Base-by-base conservation (phyloP, 2,888 invertebrate species). In the Drosophila pseudotalamancana region DNA sequence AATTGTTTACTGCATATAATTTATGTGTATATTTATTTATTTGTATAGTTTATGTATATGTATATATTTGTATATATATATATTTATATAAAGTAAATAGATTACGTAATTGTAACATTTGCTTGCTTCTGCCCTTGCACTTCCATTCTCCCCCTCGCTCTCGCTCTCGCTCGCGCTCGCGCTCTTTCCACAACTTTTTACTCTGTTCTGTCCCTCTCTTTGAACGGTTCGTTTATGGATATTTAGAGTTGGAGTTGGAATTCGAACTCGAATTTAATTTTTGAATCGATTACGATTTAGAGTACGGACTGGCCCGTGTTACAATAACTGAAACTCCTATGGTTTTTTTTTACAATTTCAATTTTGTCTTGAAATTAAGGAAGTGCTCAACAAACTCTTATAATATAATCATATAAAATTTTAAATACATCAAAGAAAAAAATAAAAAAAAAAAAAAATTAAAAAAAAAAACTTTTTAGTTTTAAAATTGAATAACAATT, bases 61-160 rank as follows among this genome's bases (percentile, higher is more conserved):
- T 82, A 82, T 87, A 82, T 45, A 65, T 63, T 68, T 74, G 46
- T 57, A 59, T 78, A 50, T 72, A 61, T 77, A 64, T 70, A 61
- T 81, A 65, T 70, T 62, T 82, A 65, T 86, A 79, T 88, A 81
- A 81, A 81, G 81, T 81, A 81, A 81, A 88, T 88, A 77, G 72
- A 87, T 88, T 87, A 88, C 86, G 83, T 87, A 87, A 88, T 80
- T 85, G 69, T 78, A 88, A 82, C 72, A 87, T 67, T 66, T 68
- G 63, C 71, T 64, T 77, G 57, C 49, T 27, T 39, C 39, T 56
- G 14, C 25, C 5, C 6, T 16, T 18, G 37, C 11, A 27, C 2
- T 18, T n/a, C 32, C 27, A 12, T 11, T 34, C 21, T 6, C 8
- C 31, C 21, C 45, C 18, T 51, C 18, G 4, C 23, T 46, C 27